A percentile compares a stretch with the other conserved stretches of the same genome.
Conservation (phyloP, 2,113 vertebrate genomes). For the Arenaria interpres region DNA sequence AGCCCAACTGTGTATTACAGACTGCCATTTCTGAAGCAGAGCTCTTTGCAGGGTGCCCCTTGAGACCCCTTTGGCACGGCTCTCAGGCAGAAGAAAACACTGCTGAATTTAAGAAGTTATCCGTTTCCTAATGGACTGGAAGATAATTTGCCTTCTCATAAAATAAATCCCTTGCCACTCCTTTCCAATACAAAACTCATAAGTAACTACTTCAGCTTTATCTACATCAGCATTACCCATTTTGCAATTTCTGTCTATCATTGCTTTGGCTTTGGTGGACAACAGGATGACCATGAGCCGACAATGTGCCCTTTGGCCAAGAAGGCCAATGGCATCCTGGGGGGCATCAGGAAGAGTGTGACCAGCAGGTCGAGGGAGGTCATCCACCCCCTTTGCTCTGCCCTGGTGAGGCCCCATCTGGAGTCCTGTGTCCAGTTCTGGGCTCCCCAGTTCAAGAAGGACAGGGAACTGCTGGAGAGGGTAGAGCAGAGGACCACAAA, state of each 20-base stretch:
- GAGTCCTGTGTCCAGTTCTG: no score
- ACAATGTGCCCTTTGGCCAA: no score
- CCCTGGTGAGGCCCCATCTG: no score
- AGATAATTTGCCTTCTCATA: background rate
- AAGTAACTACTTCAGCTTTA: background rate
- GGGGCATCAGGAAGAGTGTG: no score
- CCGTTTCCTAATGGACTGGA: background rate
- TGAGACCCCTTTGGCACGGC: background rate
- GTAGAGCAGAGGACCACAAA: no score
- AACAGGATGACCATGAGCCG: no score
- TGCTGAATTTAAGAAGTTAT: background rate
- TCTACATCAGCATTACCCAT: background rate
- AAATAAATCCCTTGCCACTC: background rate
- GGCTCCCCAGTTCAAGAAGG: no score
- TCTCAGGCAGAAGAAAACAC: background rate
- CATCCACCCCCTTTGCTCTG: no score
- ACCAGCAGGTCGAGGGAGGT: no score
- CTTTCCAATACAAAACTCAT: background rate
- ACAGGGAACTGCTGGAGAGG: no score
- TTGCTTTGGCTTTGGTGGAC: no score
- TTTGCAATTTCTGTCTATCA: background rate
- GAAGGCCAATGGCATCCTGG: no score
- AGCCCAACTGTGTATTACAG: accelerated
- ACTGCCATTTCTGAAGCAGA: background rate
- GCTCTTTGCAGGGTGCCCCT: background rate